These are phyloP conservation scores for Gorsachius goisagi DNA, from an alignment of 2,113 vertebrate species.

Conservation along the genomic window DNA sequence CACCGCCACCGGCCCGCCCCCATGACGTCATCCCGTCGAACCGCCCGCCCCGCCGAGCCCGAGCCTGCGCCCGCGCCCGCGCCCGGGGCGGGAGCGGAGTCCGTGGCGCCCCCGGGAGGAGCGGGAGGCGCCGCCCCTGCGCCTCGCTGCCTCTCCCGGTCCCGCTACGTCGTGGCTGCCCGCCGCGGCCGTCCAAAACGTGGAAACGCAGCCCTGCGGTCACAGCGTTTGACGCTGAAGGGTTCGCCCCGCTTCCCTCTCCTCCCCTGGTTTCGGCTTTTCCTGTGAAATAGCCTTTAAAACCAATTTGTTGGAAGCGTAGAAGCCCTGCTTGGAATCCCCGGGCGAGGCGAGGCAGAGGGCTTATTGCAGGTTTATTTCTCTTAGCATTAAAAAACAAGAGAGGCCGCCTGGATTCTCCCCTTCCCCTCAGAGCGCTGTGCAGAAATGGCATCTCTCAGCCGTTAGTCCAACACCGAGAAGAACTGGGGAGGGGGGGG, in stretches of 20 bases:
- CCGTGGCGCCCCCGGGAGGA: too few relatives aligned
- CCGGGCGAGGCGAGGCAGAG: background rate
- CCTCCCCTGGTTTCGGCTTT: accelerated
- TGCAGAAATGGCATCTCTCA: background rate
- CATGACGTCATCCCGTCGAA: slow-evolving; percentile 64
- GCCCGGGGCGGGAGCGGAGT: background rate
- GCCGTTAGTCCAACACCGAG: background rate
- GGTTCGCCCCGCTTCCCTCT: too few relatives aligned
- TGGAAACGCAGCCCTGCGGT: accelerated
- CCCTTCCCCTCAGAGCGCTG: background rate
- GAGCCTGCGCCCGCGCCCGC: too few relatives aligned
- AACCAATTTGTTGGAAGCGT: accelerated
- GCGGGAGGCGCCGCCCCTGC: too few relatives aligned
- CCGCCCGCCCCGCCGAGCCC: background rate
- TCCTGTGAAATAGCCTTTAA: too few relatives aligned
- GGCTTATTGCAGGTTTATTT: background rate
- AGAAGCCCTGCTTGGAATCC: background rate
- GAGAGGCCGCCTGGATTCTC: background rate
- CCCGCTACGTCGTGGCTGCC: accelerated
- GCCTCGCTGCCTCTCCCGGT: background rate
- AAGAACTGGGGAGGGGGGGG: background rate
- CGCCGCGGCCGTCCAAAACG: too few relatives aligned
- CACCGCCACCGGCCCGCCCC: slow-evolving; percentile 14
- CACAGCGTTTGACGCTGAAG: background rate
- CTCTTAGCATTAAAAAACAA: background rate